A percentile compares a stretch with the other conserved stretches of the same genome.
Evolutionary conservation across 1,140 invertebrate species (phyloP).

Genomic region (Magallana gigas): DNA sequence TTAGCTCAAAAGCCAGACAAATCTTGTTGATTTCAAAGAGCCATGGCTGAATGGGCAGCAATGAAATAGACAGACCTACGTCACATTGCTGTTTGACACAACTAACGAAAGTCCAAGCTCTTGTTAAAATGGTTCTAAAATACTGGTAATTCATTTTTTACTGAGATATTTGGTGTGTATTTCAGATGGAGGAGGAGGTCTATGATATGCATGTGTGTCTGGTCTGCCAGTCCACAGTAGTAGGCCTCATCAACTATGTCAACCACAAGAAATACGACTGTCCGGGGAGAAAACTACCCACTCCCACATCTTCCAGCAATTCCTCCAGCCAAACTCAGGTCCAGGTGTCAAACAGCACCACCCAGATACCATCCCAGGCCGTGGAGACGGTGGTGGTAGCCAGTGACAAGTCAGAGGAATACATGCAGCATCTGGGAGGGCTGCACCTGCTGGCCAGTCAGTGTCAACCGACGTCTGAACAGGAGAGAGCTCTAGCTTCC

Average conservation of each 20-base stretch:
- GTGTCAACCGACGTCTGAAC: slow-evolving; percentile 16
- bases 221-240: slow-evolving; percentile 89
- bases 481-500: not conserved
- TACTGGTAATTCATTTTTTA: not conserved
- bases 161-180: slow-evolving; percentile 16
- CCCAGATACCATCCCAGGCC: not conserved
- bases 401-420: not conserved
- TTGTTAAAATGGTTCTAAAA: too few species aligned
- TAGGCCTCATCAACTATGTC: slow-evolving; percentile 90
- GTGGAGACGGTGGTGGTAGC: not conserved
- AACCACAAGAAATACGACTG: slow-evolving; percentile 87
- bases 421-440: not conserved
- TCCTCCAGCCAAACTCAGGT: slow-evolving; percentile 77
- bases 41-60: too few species aligned
- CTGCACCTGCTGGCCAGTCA: slow-evolving; percentile 16
- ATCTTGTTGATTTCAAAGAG: too few species aligned
- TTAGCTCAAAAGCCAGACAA: too few species aligned
- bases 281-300: slow-evolving; percentile 61
- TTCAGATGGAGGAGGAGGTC: slow-evolving; percentile 61
- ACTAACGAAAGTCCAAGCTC: too few species aligned
- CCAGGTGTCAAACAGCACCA: not conserved
- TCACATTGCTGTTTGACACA: too few species aligned
- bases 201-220: slow-evolving; percentile 86
- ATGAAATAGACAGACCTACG: too few species aligned
- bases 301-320: slow-evolving; percentile 37